Percentiles rank a stretch among this genome's conserved stretches.
Evolutionary conservation across 1,140 invertebrate genomes (phyloP).

Genomic region (Pachyrhynchus sulphureomaculatus): DNA sequence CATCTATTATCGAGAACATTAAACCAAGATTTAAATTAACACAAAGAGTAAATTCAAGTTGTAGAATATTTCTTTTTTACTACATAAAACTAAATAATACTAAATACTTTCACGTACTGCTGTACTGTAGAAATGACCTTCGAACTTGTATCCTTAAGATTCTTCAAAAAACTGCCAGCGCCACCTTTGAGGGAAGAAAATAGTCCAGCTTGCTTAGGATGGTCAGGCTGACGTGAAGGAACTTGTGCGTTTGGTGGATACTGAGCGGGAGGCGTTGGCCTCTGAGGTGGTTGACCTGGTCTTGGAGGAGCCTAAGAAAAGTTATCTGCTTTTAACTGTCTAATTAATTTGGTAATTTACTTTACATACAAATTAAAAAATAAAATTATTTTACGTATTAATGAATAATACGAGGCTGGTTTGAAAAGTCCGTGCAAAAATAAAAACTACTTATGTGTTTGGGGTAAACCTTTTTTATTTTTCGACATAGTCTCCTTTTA

Average conservation of each 20-base stretch:
- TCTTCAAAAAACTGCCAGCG: conserved; percentile 85
- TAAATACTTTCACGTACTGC: too few species aligned
- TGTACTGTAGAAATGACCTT: conserved; percentile 97
- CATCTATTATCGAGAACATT: too few species aligned
- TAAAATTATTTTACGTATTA: conserved; percentile 5
- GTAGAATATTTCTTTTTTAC: too few species aligned
- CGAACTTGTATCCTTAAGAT: conserved; percentile 92
- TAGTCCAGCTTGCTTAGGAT: conserved; percentile 55
- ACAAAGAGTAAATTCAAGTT: too few species aligned
- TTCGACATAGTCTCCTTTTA: too few species aligned
- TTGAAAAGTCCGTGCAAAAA: too few species aligned
- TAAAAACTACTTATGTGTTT: too few species aligned
- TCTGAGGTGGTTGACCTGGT: conserved; percentile 46
- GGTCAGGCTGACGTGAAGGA: conserved; percentile 35
- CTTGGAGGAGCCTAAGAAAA: conserved; percentile 26
- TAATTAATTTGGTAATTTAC: too few species aligned
- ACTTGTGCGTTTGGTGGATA: conserved; percentile 37
- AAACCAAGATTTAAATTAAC: too few species aligned
- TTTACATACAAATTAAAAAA: neutral
- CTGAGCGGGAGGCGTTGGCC: conserved; percentile 37
- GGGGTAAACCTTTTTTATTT: too few species aligned
- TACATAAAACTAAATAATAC: too few species aligned
- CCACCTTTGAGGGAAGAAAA: conserved; percentile 82
- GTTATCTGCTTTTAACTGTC: neutral
- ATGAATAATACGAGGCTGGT: too few species aligned